phyloP scores from a whole-genome alignment of 2,797 vertebrate genomes.

The Graptemys geographica region DNA sequence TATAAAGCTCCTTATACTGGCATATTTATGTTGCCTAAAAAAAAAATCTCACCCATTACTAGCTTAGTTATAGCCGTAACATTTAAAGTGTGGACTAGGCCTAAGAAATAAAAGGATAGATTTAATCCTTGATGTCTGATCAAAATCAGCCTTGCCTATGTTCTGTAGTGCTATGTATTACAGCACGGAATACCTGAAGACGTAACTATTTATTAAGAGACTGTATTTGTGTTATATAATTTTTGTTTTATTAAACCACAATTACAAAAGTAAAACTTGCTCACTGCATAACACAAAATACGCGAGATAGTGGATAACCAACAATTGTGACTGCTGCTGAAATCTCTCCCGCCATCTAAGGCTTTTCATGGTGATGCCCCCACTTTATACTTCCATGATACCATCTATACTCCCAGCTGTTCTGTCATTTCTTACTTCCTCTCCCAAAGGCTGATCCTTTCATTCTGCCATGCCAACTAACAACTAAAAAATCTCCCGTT shows the following conservation, averaged over 20 bases:
- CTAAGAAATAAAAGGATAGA: background rate
- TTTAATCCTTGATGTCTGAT: background rate
- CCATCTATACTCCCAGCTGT: background rate
- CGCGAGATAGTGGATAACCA: background rate
- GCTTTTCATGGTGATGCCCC: background rate
- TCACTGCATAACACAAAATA: background rate
- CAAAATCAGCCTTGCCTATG: background rate
- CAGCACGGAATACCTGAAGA: background rate
- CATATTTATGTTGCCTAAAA: background rate
- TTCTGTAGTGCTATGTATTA: accelerated
- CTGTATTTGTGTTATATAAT: background rate
- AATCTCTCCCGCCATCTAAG: background rate
- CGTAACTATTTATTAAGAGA: background rate
- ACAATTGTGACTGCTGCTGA: accelerated
- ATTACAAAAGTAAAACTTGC: background rate
- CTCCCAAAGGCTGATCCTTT: background rate
- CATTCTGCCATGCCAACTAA: background rate
- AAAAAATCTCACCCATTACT: background rate
- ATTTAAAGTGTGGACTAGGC: background rate
- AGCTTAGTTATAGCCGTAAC: background rate
- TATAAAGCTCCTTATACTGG: background rate
- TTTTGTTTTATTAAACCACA: background rate
- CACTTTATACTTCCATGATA: background rate
- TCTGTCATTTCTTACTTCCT: background rate
- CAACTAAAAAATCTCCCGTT: background rate